Evolutionary conservation across 2,888 invertebrate genomes (phyloP), one percentile per base, ranked within the genome.

Genomic region (Periphyllus acericola): DNA sequence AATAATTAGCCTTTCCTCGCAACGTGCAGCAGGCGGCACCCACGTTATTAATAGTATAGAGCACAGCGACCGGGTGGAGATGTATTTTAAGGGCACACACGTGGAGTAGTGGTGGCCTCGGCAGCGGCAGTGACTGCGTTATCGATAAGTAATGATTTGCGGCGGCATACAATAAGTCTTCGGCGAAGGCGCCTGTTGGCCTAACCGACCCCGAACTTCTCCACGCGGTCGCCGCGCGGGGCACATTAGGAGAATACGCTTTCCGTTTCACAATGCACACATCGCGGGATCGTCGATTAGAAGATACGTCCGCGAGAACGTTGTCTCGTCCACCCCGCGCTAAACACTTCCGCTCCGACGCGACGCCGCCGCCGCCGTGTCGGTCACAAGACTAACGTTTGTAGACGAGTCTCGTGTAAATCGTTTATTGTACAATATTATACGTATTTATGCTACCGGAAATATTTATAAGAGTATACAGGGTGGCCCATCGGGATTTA

Each of bases 1-100:
- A 68, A 68, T 78, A 21, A 78, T 78, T 78, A 78, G 78, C 78
- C 52, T 78, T 52, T 32, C 25, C 52, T 32, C 52, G 52, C 78
- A 29, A 29, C 32, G 78, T 46, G 1, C 46, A 46, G 8, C 46
- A 14, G 46, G 32, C 32, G 78, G 52, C 52, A 11, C 32, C 52
- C 9, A 8, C 52, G 76, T 52, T 78, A 78, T 78, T 78, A 52
- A 60, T 66, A 66, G 66, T 66, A 60, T 17, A 60, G 3, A 60
- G 17, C 21, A 17, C 9, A 21, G 66, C 66, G 1, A 66, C 66
- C 66, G 66, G 1, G n/a, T 1, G 55, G 14, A 0, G 21, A 9
- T 19, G 66, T 66, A 25, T 66, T 66, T 66, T 66, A 66, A 66
- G 66, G 66, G 66, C 55, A 55, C 19, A 55, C 55, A 21, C 3